Conservation (phyloP, 2,888 invertebrate species). For the Ennomos quercinarius region DNA sequence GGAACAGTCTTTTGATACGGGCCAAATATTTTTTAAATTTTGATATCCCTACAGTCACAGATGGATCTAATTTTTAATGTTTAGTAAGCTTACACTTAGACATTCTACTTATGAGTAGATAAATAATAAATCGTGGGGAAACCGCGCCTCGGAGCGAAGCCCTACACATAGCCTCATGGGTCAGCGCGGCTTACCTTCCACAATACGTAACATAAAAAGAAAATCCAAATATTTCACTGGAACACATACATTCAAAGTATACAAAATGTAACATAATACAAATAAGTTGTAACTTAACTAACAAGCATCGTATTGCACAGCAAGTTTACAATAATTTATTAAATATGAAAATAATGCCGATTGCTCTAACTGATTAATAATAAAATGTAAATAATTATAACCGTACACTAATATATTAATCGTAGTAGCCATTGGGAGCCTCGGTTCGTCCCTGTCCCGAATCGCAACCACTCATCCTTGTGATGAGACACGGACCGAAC, state of each 20-base stretch:
- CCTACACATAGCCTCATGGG: slow-evolving; percentile 11
- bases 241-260: slow-evolving; percentile 61
- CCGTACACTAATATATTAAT: slow-evolving; percentile 33
- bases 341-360: slow-evolving; percentile 71
- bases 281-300: slow-evolving; percentile 78
- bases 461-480: slow-evolving; percentile 15
- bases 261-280: slow-evolving; percentile 44
- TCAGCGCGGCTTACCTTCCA: slow-evolving; percentile 20
- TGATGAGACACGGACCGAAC: slow-evolving; percentile 16
- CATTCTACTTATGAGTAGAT: slow-evolving; percentile 60
- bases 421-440: slow-evolving; percentile 35
- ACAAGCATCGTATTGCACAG: slow-evolving; percentile 84
- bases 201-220: slow-evolving; percentile 27
- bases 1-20: slow-evolving; percentile 89
- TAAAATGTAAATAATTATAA: slow-evolving; percentile 38
- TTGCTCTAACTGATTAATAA: slow-evolving; percentile 39
- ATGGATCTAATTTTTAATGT: slow-evolving; percentile 72
- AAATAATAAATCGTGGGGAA: slow-evolving; percentile 36
- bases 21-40: slow-evolving; percentile 86
- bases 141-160: slow-evolving; percentile 13
- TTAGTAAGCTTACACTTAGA: slow-evolving; percentile 67
- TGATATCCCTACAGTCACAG: slow-evolving; percentile 78
- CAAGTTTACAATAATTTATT: slow-evolving; percentile 79
- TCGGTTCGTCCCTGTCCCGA: slow-evolving; percentile 26
- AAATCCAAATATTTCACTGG: slow-evolving; percentile 44